A percentile compares a stretch with the other conserved stretches of the same genome.
phyloP scores from a whole-genome alignment of 1,140 invertebrate species.

The Rhynchophorus ferrugineus region DNA sequence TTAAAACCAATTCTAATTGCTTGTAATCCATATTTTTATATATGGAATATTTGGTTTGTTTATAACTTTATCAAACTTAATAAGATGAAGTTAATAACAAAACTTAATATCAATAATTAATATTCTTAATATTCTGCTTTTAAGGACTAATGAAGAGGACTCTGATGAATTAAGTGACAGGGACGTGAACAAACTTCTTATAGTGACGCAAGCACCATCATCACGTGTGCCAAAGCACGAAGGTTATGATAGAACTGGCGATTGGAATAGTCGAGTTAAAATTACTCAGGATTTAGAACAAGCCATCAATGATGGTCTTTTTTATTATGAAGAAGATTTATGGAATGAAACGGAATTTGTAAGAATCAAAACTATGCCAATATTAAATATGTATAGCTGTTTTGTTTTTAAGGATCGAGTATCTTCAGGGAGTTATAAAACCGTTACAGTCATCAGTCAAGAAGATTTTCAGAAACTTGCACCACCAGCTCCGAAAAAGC shows the following conservation, averaged over 20 bases:
- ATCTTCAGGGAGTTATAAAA: conserved; percentile 61
- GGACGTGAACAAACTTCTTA: conserved; percentile 90
- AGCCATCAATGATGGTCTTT: conserved; percentile 91
- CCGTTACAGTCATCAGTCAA: conserved; percentile 83
- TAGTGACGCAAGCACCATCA: conserved; percentile 74
- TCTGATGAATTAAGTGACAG: conserved; percentile 87
- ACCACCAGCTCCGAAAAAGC: conserved; percentile 53
- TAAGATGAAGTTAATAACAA: too few relatives aligned
- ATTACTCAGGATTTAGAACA: conserved; percentile 90
- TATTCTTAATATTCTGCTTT: too few relatives aligned
- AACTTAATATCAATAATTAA: too few relatives aligned
- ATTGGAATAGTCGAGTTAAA: conserved; percentile 76
- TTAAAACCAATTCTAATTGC: too few relatives aligned
- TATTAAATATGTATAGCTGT: background rate
- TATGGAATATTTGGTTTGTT: too few relatives aligned
- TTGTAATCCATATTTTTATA: too few relatives aligned
- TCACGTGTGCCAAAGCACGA: conserved; percentile 68
- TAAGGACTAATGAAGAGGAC: conserved; percentile 54
- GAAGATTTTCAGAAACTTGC: conserved; percentile 80
- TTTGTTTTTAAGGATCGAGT: conserved; percentile 27
- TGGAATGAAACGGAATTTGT: conserved; percentile 49
- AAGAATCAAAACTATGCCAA: conserved; percentile 9
- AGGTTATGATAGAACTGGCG: conserved; percentile 80
- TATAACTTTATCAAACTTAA: too few relatives aligned
- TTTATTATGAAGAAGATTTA: conserved; percentile 89